Evolutionary conservation across 2,797 vertebrate species (phyloP).

Genomic region (Strix occidentalis): DNA sequence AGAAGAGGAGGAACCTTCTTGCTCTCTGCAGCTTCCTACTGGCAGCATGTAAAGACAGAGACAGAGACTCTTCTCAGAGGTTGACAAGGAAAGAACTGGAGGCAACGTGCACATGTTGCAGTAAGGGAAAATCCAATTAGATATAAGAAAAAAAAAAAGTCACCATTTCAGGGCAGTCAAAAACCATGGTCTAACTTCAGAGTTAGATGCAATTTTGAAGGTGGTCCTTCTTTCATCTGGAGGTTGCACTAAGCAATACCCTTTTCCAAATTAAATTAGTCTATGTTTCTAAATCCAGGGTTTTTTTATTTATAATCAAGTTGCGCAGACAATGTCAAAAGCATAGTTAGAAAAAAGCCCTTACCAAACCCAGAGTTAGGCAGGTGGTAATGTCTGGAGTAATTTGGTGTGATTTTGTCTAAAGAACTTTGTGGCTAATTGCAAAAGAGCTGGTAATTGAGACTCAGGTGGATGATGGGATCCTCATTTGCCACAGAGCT

Average conservation of each 20-base stretch:
- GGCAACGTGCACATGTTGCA: background rate
- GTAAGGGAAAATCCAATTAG: background rate
- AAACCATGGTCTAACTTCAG: background rate
- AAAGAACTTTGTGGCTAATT: background rate
- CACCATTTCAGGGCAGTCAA: background rate
- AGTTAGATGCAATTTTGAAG: background rate
- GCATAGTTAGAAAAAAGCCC: background rate
- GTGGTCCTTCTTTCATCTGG: background rate
- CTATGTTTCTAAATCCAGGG: background rate
- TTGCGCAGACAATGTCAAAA: background rate
- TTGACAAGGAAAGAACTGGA: background rate
- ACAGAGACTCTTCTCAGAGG: background rate
- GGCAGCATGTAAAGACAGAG: background rate
- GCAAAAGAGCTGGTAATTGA: background rate
- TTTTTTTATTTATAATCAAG: background rate
- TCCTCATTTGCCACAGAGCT: background rate
- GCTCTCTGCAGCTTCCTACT: background rate
- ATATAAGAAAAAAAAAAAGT: background rate
- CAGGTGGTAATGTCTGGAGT: background rate
- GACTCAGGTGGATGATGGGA: background rate
- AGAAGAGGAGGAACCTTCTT: background rate
- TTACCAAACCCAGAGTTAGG: background rate
- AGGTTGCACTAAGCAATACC: background rate
- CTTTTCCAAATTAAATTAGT: background rate
- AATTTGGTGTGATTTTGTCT: background rate